A percentile compares a stretch with the other conserved stretches of the same genome.
These are phyloP conservation scores for Cyanocitta stelleri DNA, from an alignment of 2,113 vertebrate species.

Conservation along the genomic window DNA sequence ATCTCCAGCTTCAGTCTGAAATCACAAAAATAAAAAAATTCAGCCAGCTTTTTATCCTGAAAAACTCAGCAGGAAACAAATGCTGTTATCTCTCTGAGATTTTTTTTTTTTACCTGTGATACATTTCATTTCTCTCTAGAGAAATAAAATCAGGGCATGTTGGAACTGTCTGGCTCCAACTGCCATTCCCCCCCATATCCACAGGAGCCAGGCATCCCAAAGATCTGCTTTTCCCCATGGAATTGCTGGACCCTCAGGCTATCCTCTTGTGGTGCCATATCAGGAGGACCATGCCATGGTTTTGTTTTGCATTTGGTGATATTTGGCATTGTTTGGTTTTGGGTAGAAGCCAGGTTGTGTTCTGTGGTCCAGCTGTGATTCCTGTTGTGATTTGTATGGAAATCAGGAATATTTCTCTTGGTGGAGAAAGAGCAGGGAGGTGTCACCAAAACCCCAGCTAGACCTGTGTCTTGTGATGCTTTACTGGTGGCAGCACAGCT, in stretches of 20 bases:
- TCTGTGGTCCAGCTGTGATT: not conserved
- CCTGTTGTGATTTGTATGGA: not conserved
- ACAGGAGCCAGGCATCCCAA: rapidly evolving
- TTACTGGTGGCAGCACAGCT: not conserved
- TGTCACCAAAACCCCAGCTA: not conserved
- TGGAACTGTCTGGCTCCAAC: not conserved
- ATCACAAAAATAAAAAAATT: not conserved
- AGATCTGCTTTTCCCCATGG: rapidly evolving
- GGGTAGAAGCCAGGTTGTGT: not conserved
- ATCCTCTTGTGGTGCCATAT: rapidly evolving
- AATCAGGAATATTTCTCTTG: not conserved
- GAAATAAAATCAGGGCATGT: not conserved
- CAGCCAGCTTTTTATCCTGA: not conserved
- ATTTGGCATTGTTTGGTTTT: not conserved
- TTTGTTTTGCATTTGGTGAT: not conserved
- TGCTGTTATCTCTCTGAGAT: not conserved
- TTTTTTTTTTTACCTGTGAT: not conserved
- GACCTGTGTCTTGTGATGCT: rapidly evolving
- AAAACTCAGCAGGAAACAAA: not conserved
- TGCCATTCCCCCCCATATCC: rapidly evolving
- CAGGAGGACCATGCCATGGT: rapidly evolving
- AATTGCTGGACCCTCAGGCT: rapidly evolving
- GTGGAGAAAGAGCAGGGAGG: not conserved
- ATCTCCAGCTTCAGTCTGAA: not conserved
- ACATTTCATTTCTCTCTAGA: not conserved